Evolutionary conservation across 2,888 invertebrate genomes (phyloP).

Genomic region (Polydrusus pterygomalis): DNA sequence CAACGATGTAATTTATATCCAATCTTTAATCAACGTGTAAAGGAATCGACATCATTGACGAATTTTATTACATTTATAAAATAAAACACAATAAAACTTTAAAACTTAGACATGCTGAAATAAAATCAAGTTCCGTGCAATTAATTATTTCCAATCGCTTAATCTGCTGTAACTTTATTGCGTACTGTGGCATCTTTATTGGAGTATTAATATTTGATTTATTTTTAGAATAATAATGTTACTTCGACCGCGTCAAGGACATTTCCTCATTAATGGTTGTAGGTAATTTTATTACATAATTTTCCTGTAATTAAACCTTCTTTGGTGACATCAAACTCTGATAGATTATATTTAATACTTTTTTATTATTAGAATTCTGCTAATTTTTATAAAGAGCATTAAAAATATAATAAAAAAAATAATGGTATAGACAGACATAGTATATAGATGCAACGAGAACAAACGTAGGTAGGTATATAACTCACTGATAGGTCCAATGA

Average conservation of each 20-base stretch:
- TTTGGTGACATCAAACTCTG: background rate
- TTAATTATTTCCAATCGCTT: conserved; percentile 2
- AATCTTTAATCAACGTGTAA: too few species aligned
- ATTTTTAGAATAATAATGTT: conserved; percentile 22
- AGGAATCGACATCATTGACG: too few species aligned
- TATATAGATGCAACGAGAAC: too few species aligned
- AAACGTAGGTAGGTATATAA: too few species aligned
- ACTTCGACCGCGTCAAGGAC: conserved; percentile 17
- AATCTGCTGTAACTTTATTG: conserved; percentile 16
- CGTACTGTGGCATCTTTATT: conserved; percentile 17
- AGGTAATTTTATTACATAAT: background rate
- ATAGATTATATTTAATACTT: too few species aligned
- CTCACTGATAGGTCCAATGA: too few species aligned
- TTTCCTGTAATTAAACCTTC: background rate
- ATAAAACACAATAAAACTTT: background rate
- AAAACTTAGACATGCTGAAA: background rate
- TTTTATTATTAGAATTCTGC: too few species aligned
- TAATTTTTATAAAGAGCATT: too few species aligned
- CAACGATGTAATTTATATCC: too few species aligned
- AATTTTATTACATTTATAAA: background rate
- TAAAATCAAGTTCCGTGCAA: conserved; percentile 4
- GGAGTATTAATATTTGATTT: conserved; percentile 20
- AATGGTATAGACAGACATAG: too few species aligned
- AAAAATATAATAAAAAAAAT: too few species aligned
- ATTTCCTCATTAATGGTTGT: background rate